phyloP scores from a whole-genome alignment of 1,140 invertebrate species.

The Nymphalis io region DNA sequence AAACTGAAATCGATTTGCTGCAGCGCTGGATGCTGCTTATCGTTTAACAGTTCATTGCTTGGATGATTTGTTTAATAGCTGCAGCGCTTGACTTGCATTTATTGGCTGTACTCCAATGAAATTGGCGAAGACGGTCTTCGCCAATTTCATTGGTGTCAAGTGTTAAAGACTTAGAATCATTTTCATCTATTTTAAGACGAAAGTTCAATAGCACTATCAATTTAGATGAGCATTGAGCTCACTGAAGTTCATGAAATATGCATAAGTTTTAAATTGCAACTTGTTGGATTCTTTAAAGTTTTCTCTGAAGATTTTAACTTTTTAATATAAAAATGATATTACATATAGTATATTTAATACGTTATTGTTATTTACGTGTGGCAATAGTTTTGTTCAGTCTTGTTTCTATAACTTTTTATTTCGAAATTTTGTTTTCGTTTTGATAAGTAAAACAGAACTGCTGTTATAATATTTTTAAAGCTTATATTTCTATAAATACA shows the following conservation, averaged over 20 bases:
- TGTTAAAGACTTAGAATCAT: slow-evolving; percentile 9
- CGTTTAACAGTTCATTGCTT: slow-evolving; percentile 23
- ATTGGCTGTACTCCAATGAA: slow-evolving; percentile 19
- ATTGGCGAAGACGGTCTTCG: slow-evolving; percentile 4
- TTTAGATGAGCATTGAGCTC: neutral
- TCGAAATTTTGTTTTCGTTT: neutral
- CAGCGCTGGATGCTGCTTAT: slow-evolving; percentile 25
- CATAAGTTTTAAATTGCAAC: slow-evolving; percentile 4
- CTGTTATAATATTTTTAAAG: no score
- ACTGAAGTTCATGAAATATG: slow-evolving; percentile 13
- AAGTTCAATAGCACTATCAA: slow-evolving; percentile 18
- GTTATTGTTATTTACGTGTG: neutral
- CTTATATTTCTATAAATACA: no score
- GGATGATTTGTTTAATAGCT: slow-evolving; percentile 30
- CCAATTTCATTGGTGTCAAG: slow-evolving; percentile 16
- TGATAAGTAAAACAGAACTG: no score
- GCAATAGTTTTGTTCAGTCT: neutral
- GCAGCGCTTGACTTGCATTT: slow-evolving; percentile 22
- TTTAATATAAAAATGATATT: neutral
- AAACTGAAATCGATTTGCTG: slow-evolving; percentile 3
- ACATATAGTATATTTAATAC: neutral
- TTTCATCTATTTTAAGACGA: slow-evolving; percentile 11
- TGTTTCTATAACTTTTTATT: neutral
- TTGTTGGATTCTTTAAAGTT: slow-evolving; percentile 1
- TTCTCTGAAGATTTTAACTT: neutral